Base-by-base conservation (phyloP, 2,113 vertebrate species). In the Mesitornis unicolor region DNA sequence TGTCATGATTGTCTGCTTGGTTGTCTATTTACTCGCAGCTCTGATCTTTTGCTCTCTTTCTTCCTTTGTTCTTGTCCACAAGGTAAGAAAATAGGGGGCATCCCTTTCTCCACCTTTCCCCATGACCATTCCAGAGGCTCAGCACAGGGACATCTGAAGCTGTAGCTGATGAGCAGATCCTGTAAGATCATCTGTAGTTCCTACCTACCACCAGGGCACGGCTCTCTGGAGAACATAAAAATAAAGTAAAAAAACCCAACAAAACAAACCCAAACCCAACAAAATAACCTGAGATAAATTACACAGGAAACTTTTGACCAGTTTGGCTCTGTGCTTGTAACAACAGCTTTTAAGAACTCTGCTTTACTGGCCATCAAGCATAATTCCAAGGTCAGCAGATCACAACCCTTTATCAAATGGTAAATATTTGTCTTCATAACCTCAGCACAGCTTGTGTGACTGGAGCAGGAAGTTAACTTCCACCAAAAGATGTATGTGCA, bases 371-470 rank as follows among this genome's bases (percentile, higher is more conserved):
- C 53, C 53, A 45, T 69, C 57, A 61, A 82, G 81, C 38, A 25
- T 69, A 87, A 95, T 87, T 84, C 94, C 89, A 94, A 93, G 95
- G 92, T 96, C 92, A 93, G 82, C 59, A 96, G 90, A 94, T 93
- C 96, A 88, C 57, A 94, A 93, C 85, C 85, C 50, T 61, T 92
- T 96, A 96, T 95, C 89, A 93, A 79, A 95, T 59, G 22, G 79
- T 61, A 95, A 96, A 93, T 91, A 95, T 93, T 96, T 96, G 53
- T 74, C 74, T 92, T 64, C 70, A 87, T 59, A 93, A 82, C 64
- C 51, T 87, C 74, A 82, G 53, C 61, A 87, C 45, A 87, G 53
- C 45, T 79, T 89, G 40, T 89, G 74, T 64, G 51, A 56, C 53
- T 60, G 48, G 53, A 48, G 36, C 90, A 96, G 94, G 91, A 96